These are phyloP conservation scores for Amiota communis DNA, from an alignment of 2,888 invertebrate species.

Conservation along the genomic window DNA sequence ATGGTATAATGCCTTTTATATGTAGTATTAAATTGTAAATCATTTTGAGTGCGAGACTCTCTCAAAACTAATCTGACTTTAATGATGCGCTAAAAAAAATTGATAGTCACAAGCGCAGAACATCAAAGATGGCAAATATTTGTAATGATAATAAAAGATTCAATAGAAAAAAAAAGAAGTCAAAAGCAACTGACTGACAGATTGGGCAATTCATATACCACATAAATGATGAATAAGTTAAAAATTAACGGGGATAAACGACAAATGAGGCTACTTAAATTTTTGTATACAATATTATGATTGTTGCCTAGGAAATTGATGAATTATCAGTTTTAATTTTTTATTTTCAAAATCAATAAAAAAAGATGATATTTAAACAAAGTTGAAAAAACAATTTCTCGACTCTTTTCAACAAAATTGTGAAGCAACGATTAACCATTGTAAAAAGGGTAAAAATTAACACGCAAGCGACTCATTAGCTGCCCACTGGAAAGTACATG, in stretches of 20 bases:
- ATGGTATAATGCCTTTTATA: no score
- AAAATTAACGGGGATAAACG: neutral
- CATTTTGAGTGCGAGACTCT: neutral
- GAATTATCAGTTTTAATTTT: neutral
- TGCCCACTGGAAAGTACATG: neutral
- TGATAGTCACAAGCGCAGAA: neutral
- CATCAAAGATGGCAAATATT: neutral
- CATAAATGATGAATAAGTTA: neutral
- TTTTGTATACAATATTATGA: no score
- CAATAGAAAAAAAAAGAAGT: no score
- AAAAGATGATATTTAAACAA: no score
- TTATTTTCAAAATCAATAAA: no score
- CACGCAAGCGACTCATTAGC: slow-evolving; percentile 17
- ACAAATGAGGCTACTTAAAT: neutral
- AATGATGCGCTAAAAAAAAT: neutral
- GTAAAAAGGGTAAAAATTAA: slow-evolving; percentile 10
- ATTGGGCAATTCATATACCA: slow-evolving; percentile 4
- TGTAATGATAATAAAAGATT: neutral
- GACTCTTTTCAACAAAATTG: no score
- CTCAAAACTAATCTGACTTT: neutral
- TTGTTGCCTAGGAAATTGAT: neutral
- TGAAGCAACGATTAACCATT: no score
- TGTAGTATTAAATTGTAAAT: neutral
- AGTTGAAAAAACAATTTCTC: no score
- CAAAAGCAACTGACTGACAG: neutral